Evolutionary conservation across 1,140 invertebrate species (phyloP).

Genomic region (Ctenoplectra terminalis): DNA sequence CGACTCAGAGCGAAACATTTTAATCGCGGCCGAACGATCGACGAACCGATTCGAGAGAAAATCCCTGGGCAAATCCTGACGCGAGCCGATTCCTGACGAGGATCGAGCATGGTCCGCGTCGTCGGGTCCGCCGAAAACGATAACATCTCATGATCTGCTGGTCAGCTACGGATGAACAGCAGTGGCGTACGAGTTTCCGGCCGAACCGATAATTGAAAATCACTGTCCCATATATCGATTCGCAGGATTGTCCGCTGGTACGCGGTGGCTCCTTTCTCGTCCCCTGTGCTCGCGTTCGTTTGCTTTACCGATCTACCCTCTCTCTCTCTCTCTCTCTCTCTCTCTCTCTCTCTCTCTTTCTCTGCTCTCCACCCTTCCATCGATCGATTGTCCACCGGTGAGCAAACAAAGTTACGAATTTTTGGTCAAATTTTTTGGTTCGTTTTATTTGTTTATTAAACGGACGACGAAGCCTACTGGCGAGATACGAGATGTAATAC

Average conservation of each 20-base stretch:
- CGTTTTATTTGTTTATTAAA: constrained; percentile 28
- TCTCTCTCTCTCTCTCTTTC: background rate
- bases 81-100: constrained; percentile 44
- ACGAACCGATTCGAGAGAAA: background rate
- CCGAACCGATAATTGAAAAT: constrained; percentile 81
- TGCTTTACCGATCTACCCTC: background rate
- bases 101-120: constrained; percentile 20
- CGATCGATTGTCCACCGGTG: constrained; percentile 43
- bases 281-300: constrained; percentile 32
- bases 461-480: background rate
- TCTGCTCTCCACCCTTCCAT: constrained; percentile 54
- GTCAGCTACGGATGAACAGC: constrained; percentile 73
- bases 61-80: constrained; percentile 39
- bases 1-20: background rate
- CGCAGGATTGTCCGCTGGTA: constrained; percentile 64
- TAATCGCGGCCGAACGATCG: background rate
- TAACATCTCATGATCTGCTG: constrained; percentile 79
- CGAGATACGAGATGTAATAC: background rate
- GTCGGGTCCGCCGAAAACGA: constrained; percentile 71
- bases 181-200: constrained; percentile 68
- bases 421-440: constrained; percentile 1
- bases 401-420: constrained; percentile 29
- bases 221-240: constrained; percentile 81
- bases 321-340: background rate
- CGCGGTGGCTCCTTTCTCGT: constrained; percentile 29